Evolutionary conservation across 1,140 invertebrate genomes (phyloP).

Genomic region (Drosophila mauritiana): DNA sequence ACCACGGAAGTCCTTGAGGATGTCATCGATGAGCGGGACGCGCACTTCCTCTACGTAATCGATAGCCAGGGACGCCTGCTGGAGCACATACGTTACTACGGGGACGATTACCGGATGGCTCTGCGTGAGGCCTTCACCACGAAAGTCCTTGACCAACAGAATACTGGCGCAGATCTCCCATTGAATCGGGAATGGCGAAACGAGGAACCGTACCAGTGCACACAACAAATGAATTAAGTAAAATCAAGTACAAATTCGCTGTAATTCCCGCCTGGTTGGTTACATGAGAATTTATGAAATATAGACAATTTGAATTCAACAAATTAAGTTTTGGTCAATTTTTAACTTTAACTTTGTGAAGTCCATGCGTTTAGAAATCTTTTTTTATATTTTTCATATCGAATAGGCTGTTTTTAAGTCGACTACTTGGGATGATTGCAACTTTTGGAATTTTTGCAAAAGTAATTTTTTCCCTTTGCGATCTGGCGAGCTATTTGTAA

Average conservation of each 20-base stretch:
- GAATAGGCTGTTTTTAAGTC: background rate
- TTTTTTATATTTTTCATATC: too few species aligned
- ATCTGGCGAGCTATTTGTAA: slow-evolving; percentile 1
- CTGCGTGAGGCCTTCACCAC: slow-evolving; percentile 30
- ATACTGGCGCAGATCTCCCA: background rate
- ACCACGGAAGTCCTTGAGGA: background rate
- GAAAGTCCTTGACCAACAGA: background rate
- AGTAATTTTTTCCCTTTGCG: too few species aligned
- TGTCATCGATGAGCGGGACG: slow-evolving; percentile 8
- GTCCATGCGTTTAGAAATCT: too few species aligned
- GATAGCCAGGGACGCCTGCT: slow-evolving; percentile 38
- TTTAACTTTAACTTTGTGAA: too few species aligned
- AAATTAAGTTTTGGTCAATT: too few species aligned
- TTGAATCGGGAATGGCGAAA: background rate
- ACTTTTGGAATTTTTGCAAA: too few species aligned
- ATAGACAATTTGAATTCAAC: background rate
- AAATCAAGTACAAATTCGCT: background rate
- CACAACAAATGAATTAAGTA: background rate
- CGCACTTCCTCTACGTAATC: slow-evolving; percentile 47
- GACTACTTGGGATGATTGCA: background rate
- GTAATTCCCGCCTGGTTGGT: background rate
- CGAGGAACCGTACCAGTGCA: background rate
- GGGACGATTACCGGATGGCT: slow-evolving; percentile 54
- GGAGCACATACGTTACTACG: slow-evolving; percentile 59
- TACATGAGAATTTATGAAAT: too few species aligned